These are phyloP conservation scores for Portunus trituberculatus DNA, from an alignment of 1,140 invertebrate genomes.

Conservation along the genomic window DNA sequence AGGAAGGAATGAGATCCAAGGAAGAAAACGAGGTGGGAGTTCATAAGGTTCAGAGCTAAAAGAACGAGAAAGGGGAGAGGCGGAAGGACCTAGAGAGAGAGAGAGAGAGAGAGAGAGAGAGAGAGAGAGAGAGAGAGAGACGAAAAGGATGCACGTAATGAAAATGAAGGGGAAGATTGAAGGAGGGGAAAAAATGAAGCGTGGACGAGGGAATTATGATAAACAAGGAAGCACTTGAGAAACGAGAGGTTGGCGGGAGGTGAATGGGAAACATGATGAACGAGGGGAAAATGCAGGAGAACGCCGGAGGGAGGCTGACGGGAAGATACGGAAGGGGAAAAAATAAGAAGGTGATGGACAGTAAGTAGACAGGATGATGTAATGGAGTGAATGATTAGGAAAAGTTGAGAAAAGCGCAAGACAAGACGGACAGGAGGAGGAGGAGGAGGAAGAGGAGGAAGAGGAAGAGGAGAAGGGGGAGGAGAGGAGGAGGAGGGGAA, in stretches of 20 bases:
- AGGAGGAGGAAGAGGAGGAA: not conserved
- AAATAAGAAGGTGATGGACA: not conserved
- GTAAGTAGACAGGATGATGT: conserved; percentile 1
- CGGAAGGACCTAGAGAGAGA: not conserved
- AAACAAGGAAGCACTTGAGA: not conserved
- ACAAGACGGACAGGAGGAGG: not conserved
- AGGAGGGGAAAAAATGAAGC: not conserved
- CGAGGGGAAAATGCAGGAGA: not conserved
- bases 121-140: not conserved
- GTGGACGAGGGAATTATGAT: conserved; percentile 11
- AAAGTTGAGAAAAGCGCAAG: conserved; percentile 5
- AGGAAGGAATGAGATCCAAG: not conserved
- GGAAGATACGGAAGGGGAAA: not conserved
- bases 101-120: not conserved
- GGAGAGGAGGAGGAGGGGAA: too few species aligned
- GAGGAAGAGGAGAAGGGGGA: not conserved
- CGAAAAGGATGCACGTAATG: not conserved
- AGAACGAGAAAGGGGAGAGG: not conserved
- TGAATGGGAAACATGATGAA: conserved; percentile 14
- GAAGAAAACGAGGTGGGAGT: not conserved
- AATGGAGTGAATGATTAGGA: not conserved
- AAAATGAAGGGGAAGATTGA: not conserved
- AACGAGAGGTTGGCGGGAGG: not conserved
- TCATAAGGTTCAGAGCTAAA: not conserved
- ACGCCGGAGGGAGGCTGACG: not conserved